Percentiles rank a stretch among this genome's conserved stretches.
These are phyloP conservation scores for Calypte anna DNA, from an alignment of 2,113 vertebrate species.

Conservation along the genomic window DNA sequence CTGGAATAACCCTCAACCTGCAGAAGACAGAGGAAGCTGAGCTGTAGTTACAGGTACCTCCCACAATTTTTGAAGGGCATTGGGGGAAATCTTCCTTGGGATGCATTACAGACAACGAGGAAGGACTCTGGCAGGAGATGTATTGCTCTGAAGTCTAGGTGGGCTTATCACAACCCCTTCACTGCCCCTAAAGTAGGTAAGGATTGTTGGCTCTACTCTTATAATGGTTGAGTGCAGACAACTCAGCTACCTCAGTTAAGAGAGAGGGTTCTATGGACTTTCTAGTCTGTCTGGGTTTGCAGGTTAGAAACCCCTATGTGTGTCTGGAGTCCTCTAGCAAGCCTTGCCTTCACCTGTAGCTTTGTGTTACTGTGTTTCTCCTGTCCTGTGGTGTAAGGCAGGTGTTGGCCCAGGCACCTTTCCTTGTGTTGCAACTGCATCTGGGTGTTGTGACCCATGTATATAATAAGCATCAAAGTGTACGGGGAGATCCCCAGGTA, in stretches of 20 bases:
- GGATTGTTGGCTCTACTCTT: neutral
- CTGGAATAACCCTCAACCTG: neutral
- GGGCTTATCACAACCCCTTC: neutral
- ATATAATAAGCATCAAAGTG: rapidly evolving
- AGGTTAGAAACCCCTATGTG: neutral
- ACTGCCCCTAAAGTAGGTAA: neutral
- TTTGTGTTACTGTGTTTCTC: neutral
- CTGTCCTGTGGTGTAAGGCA: neutral
- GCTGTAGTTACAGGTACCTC: neutral
- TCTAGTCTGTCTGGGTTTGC: neutral
- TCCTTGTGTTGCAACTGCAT: neutral
- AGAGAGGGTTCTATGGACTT: neutral
- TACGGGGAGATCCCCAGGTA: neutral
- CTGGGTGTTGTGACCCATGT: neutral
- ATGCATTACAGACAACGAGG: neutral
- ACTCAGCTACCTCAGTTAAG: neutral
- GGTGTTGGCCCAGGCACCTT: rapidly evolving
- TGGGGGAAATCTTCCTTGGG: neutral
- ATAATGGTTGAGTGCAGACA: neutral
- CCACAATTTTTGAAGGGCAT: rapidly evolving
- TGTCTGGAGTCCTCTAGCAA: neutral
- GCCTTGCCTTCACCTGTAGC: rapidly evolving
- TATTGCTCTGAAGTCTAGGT: neutral
- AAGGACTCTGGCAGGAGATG: neutral
- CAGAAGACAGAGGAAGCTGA: neutral